Evolutionary conservation across 2,113 vertebrate genomes (phyloP).

Genomic region (Mohoua ochrocephala): DNA sequence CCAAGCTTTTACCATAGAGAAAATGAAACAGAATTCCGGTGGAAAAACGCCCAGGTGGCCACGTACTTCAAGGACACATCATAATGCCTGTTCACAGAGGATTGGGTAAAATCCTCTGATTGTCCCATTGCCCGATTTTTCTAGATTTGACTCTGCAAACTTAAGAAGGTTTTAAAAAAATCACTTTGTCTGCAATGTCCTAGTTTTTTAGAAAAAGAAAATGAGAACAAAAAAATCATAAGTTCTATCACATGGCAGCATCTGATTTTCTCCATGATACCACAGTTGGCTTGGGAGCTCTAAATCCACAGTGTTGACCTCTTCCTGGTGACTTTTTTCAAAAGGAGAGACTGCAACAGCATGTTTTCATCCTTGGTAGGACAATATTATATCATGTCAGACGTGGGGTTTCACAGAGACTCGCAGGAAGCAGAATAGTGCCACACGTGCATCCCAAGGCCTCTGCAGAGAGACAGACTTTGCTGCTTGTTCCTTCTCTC

Average conservation of each 20-base stretch:
- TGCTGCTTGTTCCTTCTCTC: background rate
- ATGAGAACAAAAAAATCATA: background rate
- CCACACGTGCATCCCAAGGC: background rate
- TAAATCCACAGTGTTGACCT: background rate
- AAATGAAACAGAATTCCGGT: background rate
- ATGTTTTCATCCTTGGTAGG: background rate
- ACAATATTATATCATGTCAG: background rate
- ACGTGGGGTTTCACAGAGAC: background rate
- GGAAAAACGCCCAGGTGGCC: background rate
- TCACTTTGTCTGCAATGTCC: background rate
- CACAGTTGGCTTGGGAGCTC: background rate
- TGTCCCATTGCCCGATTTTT: background rate
- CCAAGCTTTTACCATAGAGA: background rate
- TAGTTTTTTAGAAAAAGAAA: background rate
- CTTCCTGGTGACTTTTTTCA: background rate
- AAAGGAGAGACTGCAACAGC: background rate
- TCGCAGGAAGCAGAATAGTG: background rate
- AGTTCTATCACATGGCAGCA: background rate
- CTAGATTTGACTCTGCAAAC: background rate
- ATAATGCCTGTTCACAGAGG: background rate
- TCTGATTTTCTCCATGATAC: background rate
- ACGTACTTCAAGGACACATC: background rate
- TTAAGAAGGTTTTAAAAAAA: background rate
- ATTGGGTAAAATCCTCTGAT: background rate
- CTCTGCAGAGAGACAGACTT: background rate